Conservation (phyloP, 2,888 invertebrate genomes). For the Malthinus seriepunctatus region DNA sequence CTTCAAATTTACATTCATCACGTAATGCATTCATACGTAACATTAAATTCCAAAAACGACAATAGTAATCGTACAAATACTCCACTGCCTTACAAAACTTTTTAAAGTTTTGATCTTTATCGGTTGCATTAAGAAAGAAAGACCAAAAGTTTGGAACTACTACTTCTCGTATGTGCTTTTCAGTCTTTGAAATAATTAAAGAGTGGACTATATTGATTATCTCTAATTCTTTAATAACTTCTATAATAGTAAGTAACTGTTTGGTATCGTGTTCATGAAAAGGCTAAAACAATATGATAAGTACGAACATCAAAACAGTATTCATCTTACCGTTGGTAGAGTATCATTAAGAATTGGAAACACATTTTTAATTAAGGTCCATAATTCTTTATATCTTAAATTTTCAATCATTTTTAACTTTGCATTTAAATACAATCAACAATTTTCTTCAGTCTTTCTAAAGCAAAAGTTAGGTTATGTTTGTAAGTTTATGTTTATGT, state of each 20-base stretch:
- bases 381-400: too few species aligned
- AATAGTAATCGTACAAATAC: slow-evolving; percentile 62
- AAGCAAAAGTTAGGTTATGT: too few species aligned
- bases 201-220: slow-evolving; percentile 50
- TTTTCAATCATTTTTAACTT: too few species aligned
- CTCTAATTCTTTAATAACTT: slow-evolving; percentile 46
- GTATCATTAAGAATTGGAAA: too few species aligned
- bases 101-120: slow-evolving; percentile 64
- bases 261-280: too few species aligned
- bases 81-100: slow-evolving; percentile 70
- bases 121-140: slow-evolving; percentile 60
- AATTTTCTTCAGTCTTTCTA: too few species aligned
- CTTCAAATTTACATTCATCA: slow-evolving; percentile 53
- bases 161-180: slow-evolving; percentile 63
- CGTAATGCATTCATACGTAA: slow-evolving; percentile 61
- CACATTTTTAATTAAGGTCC: too few species aligned
- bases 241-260: slow-evolving; percentile 32
- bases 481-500: too few species aligned
- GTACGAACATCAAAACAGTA: too few species aligned
- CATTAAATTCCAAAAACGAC: slow-evolving; percentile 60
- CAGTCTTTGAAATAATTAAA: slow-evolving; percentile 57
- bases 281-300: too few species aligned
- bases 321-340: too few species aligned
- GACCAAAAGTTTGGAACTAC: slow-evolving; percentile 70
- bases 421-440: too few species aligned